Evolutionary conservation across 2,888 invertebrate genomes (phyloP).

Genomic region (Lamproptera curius): DNA sequence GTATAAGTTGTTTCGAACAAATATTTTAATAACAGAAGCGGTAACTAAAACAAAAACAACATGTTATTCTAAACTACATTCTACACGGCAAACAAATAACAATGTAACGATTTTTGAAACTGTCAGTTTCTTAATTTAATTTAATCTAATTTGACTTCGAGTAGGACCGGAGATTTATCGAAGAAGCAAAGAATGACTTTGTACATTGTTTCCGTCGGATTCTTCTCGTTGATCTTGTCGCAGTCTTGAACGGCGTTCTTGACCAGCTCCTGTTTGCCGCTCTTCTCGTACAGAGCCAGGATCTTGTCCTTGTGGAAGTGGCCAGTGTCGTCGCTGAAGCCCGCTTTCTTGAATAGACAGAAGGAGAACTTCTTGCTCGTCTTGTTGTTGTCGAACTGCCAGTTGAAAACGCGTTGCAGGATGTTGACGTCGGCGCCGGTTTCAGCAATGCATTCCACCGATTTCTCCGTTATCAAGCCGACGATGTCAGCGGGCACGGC

Average conservation of each 20-base stretch:
- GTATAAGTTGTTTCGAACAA: not conserved
- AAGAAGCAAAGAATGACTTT: constrained; percentile 11
- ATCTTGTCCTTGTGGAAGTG: constrained; percentile 14
- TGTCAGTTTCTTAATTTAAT: not conserved
- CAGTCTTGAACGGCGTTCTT: not conserved
- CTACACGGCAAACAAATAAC: not conserved
- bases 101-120: not conserved
- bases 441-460: constrained; percentile 19
- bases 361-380: constrained; percentile 15
- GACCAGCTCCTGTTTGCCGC: constrained; percentile 2
- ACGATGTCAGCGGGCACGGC: constrained; percentile 11
- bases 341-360: constrained; percentile 13
- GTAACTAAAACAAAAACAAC: not conserved
- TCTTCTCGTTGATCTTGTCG: constrained; percentile 8
- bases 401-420: constrained; percentile 9
- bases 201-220: constrained; percentile 10
- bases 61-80: not conserved
- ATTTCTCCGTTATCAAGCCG: constrained; percentile 9
- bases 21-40: constrained; percentile 3
- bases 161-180: constrained; percentile 7
- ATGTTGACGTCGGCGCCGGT: constrained; percentile 5
- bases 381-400: constrained; percentile 9
- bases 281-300: constrained; percentile 5
- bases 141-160: constrained; percentile 12
- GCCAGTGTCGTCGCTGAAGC: constrained; percentile 11